Conservation (phyloP, 53 echinoderm and acorn worm genomes). For the Paelopatides confundens region DNA sequence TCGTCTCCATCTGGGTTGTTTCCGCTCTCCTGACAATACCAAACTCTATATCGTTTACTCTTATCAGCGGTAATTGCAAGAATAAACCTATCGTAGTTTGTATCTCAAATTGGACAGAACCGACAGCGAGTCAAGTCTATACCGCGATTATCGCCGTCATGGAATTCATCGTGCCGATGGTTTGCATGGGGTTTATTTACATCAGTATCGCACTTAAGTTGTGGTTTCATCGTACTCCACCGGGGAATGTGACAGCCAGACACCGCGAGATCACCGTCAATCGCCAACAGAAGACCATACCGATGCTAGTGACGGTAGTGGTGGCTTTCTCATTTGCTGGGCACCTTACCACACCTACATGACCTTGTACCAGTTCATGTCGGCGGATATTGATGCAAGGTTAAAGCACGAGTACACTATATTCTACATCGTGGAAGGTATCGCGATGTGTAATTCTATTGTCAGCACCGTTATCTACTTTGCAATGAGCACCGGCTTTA, state of each 20-base stretch:
- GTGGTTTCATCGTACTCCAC: conserved; percentile 90
- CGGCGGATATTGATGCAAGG: conserved; percentile 30
- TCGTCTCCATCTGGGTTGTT: conserved; percentile 74
- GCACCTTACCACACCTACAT: conserved; percentile 86
- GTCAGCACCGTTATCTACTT: conserved; percentile 95
- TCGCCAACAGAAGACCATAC: conserved; percentile 97
- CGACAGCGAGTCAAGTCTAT: conserved; percentile 64
- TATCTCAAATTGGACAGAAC: conserved; percentile 69
- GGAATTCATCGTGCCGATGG: conserved; percentile 84
- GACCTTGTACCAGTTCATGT: conserved; percentile 67
- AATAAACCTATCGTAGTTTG: conserved; percentile 57
- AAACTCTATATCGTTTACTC: conserved; percentile 67
- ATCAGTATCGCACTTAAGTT: conserved; percentile 85
- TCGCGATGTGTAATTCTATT: conserved; percentile 92
- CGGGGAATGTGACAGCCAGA: conserved; percentile 86
- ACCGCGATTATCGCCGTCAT: conserved; percentile 68
- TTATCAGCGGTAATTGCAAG: conserved; percentile 37
- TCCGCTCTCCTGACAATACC: conserved; percentile 76
- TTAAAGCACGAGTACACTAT: conserved; percentile 54
- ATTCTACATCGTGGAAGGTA: conserved; percentile 80
- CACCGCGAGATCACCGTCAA: conserved; percentile 93
- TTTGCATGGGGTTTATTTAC: conserved; percentile 87
- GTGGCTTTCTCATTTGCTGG: conserved; percentile 96
- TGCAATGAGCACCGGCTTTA: conserved; percentile 83
- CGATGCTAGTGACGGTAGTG: conserved; percentile 93